phyloP scores from a whole-genome alignment of 2,888 invertebrate genomes.

The Troides helena region DNA sequence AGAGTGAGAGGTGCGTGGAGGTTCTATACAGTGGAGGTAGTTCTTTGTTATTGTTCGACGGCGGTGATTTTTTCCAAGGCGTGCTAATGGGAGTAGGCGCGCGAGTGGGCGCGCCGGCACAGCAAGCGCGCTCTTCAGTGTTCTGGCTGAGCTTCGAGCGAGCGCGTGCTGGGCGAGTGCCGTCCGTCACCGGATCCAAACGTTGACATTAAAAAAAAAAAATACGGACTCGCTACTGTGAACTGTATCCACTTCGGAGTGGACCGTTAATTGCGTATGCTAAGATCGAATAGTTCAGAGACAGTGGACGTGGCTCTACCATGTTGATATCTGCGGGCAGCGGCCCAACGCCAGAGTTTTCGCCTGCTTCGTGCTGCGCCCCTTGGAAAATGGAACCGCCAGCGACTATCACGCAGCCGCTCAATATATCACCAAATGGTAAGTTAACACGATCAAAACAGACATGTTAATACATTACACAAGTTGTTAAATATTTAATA shows the following conservation, averaged over 20 bases:
- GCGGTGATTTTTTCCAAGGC: conserved; percentile 77
- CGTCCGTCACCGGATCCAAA: conserved; percentile 43
- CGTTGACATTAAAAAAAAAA: conserved; percentile 44
- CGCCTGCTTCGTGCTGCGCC: conserved; percentile 80
- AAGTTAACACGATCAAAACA: conserved; percentile 38
- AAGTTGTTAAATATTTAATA: not conserved
- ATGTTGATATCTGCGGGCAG: conserved; percentile 85
- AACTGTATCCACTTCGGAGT: conserved; percentile 48
- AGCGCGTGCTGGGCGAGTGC: conserved; percentile 70
- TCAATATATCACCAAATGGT: conserved; percentile 82
- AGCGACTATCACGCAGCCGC: conserved; percentile 70
- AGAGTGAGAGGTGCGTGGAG: conserved; percentile 75
- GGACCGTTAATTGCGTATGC: conserved; percentile 61
- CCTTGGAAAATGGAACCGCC: conserved; percentile 84
- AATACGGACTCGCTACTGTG: conserved; percentile 42
- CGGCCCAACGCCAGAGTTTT: conserved; percentile 80
- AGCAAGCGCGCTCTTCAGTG: conserved; percentile 80
- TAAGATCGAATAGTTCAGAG: conserved; percentile 47
- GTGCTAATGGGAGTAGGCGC: conserved; percentile 80
- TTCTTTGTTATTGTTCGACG: conserved; percentile 76
- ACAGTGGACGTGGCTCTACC: conserved; percentile 65
- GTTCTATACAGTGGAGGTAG: conserved; percentile 66
- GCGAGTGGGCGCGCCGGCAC: conserved; percentile 76
- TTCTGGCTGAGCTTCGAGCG: conserved; percentile 78
- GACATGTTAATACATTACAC: not conserved